Percentiles rank a stretch among this genome's conserved stretches.
Conservation (phyloP, 2,888 invertebrate genomes). For the Trachelus stipa region DNA sequence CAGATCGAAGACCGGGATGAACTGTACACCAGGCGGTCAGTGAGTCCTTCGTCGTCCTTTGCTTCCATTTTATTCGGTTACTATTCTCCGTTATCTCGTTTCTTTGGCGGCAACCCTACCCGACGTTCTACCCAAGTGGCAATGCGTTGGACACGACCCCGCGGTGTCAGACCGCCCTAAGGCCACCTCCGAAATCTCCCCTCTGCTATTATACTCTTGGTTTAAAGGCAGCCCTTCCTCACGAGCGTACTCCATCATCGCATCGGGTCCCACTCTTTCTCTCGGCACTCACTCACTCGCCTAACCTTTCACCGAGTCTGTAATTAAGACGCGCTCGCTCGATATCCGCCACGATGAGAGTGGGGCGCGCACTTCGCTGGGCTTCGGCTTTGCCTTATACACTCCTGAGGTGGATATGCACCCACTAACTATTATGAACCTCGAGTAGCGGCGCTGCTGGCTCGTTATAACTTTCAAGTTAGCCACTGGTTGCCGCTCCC, state of each 20-base stretch:
- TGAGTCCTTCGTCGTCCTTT: no score
- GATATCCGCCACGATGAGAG: conserved; percentile 22
- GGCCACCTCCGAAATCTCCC: no score
- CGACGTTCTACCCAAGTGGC: no score
- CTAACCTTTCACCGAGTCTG: conserved; percentile 27
- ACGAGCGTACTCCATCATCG: not conserved
- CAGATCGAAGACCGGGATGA: no score
- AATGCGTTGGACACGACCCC: no score
- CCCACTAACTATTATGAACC: conserved; percentile 18
- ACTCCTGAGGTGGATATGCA: not conserved
- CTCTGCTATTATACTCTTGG: not conserved
- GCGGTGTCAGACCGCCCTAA: no score
- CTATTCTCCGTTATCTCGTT: no score
- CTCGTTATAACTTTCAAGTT: conserved; percentile 59
- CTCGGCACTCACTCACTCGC: conserved; percentile 11
- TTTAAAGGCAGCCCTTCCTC: not conserved
- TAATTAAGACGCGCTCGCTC: conserved; percentile 37
- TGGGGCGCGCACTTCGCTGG: conserved; percentile 2
- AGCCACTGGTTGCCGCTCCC: conserved; percentile 46
- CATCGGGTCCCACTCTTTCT: not conserved
- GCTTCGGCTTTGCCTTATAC: not conserved
- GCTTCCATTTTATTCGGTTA: no score
- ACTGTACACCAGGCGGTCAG: no score
- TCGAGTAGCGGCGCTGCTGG: conserved; percentile 30
- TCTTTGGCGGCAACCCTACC: no score